Percentiles rank a stretch among this genome's conserved stretches.
These are phyloP conservation scores for Thunnus maccoyii DNA, from an alignment of 2,113 vertebrate species.

Conservation along the genomic window DNA sequence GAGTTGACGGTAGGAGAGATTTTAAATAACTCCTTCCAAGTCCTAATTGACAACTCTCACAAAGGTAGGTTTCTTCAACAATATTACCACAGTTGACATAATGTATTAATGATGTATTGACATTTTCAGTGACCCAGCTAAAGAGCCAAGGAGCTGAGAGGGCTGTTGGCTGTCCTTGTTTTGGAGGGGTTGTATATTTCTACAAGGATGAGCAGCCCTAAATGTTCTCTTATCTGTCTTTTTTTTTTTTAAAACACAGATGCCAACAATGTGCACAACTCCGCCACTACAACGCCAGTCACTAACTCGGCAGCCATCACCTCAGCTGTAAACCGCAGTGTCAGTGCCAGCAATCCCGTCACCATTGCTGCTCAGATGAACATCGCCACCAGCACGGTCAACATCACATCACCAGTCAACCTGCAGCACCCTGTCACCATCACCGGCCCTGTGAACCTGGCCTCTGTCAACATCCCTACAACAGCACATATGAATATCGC, in stretches of 20 bases:
- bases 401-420: conserved; percentile 94
- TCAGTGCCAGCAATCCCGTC: conserved; percentile 86
- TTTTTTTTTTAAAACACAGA: conserved; percentile 82
- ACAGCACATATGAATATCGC: conserved; percentile 94
- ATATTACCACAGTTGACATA: conserved; percentile 69
- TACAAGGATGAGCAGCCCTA: background rate
- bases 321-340: conserved; percentile 76
- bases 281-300: conserved; percentile 86
- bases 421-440: conserved; percentile 96
- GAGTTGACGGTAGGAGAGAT: conserved; percentile 85
- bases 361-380: conserved; percentile 97
- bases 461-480: conserved; percentile 93
- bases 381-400: conserved; percentile 96
- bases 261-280: conserved; percentile 94
- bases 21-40: conserved; percentile 85
- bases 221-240: conserved; percentile 4
- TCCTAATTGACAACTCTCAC: conserved; percentile 84
- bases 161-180: conserved; percentile 45
- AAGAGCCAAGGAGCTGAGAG: conserved; percentile 45
- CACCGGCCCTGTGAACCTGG: conserved; percentile 94
- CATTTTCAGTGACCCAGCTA: conserved; percentile 58
- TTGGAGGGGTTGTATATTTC: conserved; percentile 6
- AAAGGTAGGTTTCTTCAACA: conserved; percentile 80
- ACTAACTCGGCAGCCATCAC: conserved; percentile 80
- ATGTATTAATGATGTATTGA: conserved; percentile 60